Evolutionary conservation across 1,140 invertebrate species (phyloP).

Genomic region (Cotesia chilonis): DNA sequence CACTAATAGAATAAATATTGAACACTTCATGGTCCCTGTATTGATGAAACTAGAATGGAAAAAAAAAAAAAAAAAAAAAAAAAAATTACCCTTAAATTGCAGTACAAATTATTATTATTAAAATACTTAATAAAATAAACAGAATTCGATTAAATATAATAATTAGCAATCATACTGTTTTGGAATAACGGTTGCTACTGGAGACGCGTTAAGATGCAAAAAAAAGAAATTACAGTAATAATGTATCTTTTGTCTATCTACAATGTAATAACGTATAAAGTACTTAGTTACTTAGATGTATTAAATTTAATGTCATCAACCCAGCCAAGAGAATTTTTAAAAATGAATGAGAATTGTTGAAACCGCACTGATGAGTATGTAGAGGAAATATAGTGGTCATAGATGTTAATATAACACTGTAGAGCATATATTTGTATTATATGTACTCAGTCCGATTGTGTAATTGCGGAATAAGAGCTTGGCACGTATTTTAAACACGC

Average conservation of each 20-base stretch:
- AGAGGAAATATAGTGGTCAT: no score
- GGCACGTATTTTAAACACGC: no score
- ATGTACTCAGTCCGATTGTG: no score
- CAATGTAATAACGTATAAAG: no score
- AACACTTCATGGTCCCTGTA: conserved; percentile 49
- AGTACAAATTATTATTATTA: neutral
- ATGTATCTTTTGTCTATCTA: neutral
- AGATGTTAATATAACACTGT: no score
- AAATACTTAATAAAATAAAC: neutral
- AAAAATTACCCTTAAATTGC: neutral
- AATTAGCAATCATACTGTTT: conserved; percentile 34
- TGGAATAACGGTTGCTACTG: conserved; percentile 45
- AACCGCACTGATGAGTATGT: no score
- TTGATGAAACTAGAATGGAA: neutral
- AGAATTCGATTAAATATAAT: conserved; percentile 31
- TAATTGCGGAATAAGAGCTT: no score
- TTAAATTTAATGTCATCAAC: no score
- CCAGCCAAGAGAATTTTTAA: no score
- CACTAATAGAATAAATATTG: conserved; percentile 49
- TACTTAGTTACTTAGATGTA: no score
- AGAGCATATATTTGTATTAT: no score
- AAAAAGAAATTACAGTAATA: conserved; percentile 1
- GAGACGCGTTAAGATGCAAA: conserved; percentile 42
- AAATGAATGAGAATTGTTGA: no score
- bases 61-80: conserved; percentile 13